Percentiles rank a stretch among this genome's conserved stretches.
Conservation (phyloP, 2,113 vertebrate species). For the Hemibagrus wyckioides region DNA sequence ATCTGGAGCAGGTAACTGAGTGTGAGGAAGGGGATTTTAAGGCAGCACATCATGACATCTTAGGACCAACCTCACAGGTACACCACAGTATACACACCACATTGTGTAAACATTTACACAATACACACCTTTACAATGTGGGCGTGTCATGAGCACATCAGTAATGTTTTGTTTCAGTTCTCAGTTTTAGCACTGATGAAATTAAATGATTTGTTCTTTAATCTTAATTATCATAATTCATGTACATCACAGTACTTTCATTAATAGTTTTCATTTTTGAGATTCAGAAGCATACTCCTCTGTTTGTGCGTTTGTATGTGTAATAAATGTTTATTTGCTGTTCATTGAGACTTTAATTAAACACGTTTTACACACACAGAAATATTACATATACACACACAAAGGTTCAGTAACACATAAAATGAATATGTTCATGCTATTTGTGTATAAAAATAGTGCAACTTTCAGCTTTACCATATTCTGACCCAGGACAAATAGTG, state of each 20-base stretch:
- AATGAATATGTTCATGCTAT: background rate
- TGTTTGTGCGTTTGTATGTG: background rate
- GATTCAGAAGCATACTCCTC: background rate
- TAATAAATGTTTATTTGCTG: background rate
- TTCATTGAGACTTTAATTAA: conserved; percentile 6
- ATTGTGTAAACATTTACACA: background rate
- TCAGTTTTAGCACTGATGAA: no score
- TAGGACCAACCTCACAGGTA: conserved; percentile 47
- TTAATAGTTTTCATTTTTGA: background rate
- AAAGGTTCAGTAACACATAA: background rate
- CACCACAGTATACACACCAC: background rate
- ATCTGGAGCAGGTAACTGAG: background rate
- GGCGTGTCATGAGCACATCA: background rate
- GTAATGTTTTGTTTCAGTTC: no score
- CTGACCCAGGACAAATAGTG: no score
- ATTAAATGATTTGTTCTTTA: no score
- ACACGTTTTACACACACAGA: background rate
- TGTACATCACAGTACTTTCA: background rate
- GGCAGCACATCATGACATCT: background rate
- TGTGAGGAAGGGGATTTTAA: conserved; percentile 2
- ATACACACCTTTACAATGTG: background rate
- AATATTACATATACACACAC: background rate
- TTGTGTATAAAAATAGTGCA: conserved; percentile 3
- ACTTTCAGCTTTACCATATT: background rate
- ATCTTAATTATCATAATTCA: no score